Evolutionary conservation across 1,140 invertebrate species (phyloP).

Genomic region (Anthonomus grandis): DNA sequence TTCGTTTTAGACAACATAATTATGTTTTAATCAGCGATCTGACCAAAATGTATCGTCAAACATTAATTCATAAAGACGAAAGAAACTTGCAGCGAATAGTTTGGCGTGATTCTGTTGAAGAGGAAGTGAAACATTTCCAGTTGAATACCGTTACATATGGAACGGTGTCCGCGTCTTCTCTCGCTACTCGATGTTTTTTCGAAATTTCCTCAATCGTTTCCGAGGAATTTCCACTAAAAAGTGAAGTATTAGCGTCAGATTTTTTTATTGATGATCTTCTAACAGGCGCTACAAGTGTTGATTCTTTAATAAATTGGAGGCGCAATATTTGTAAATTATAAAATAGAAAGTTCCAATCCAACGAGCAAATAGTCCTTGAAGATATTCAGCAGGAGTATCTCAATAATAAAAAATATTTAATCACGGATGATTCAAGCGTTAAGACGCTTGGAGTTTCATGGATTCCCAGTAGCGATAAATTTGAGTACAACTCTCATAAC

Average conservation of each 20-base stretch:
- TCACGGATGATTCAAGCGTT: no score
- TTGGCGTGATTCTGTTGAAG: slow-evolving; percentile 34
- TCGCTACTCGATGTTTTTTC: slow-evolving; percentile 32
- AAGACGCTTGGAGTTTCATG: no score
- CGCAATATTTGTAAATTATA: slow-evolving; percentile 23
- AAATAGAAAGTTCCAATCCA: slow-evolving; percentile 12
- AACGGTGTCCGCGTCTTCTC: slow-evolving; percentile 35
- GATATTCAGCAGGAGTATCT: no score
- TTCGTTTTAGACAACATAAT: slow-evolving; percentile 40
- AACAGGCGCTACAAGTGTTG: slow-evolving; percentile 22
- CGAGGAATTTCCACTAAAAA: slow-evolving; percentile 17
- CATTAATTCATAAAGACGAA: slow-evolving; percentile 38
- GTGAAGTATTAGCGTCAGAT: slow-evolving; percentile 23
- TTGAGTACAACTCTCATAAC: no score
- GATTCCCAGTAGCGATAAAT: no score
- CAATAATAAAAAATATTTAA: no score
- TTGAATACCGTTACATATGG: slow-evolving; percentile 48
- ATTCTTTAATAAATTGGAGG: slow-evolving; percentile 1
- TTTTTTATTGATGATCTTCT: slow-evolving; percentile 44
- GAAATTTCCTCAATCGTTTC: slow-evolving; percentile 27
- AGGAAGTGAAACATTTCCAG: slow-evolving; percentile 33
- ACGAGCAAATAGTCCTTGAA: background rate
- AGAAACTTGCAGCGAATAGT: slow-evolving; percentile 44
- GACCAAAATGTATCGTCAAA: slow-evolving; percentile 48
- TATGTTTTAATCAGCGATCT: slow-evolving; percentile 43